Evolutionary conservation across 2,888 invertebrate genomes (phyloP).

Genomic region (Habrosyne pyritoides): DNA sequence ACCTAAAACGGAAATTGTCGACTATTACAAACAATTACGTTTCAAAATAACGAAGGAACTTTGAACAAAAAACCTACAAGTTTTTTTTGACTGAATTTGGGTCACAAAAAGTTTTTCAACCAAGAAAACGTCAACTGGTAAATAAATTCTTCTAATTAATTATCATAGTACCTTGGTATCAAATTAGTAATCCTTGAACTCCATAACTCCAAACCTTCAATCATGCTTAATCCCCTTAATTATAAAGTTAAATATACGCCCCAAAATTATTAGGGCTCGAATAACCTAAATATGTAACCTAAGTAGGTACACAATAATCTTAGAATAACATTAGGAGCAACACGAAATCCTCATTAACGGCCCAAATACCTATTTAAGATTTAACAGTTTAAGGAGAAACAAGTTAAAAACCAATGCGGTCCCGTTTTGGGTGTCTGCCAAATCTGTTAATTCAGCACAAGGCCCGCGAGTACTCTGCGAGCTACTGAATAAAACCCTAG

Average conservation of each 20-base stretch:
- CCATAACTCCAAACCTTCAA: not conserved
- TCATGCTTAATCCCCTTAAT: too few species aligned
- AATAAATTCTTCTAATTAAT: too few species aligned
- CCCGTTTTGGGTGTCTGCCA: slow-evolving; percentile 13
- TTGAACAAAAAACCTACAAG: not conserved
- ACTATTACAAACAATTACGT: too few species aligned
- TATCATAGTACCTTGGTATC: too few species aligned
- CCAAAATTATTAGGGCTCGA: too few species aligned
- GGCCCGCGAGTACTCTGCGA: slow-evolving; percentile 13
- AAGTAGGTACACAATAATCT: too few species aligned
- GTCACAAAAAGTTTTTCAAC: too few species aligned
- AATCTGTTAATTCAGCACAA: slow-evolving; percentile 19
- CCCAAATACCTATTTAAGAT: not conserved
- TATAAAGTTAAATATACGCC: too few species aligned
- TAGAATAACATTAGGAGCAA: not conserved
- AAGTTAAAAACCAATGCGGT: not conserved
- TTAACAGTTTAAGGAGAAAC: not conserved
- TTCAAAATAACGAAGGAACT: not conserved
- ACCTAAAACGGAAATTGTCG: not conserved
- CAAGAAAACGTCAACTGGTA: too few species aligned
- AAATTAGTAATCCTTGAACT: too few species aligned
- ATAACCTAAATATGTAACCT: too few species aligned
- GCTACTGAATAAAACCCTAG: slow-evolving; percentile 24
- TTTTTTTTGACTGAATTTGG: too few species aligned
- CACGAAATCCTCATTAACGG: not conserved